Evolutionary conservation across 2,888 invertebrate genomes (phyloP).

Genomic region (Monochamus alternatus): DNA sequence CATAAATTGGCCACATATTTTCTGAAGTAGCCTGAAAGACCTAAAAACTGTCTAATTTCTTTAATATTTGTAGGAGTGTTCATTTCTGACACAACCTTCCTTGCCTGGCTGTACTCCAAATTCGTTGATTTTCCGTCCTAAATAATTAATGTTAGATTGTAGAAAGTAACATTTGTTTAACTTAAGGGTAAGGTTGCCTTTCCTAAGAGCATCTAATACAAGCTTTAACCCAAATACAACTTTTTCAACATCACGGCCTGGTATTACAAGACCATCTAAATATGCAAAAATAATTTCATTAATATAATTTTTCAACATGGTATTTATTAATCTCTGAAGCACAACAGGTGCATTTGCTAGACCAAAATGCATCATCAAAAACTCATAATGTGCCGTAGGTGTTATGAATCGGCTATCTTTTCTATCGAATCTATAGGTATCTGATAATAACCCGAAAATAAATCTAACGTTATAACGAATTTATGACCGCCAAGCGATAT

Average conservation of each 20-base stretch:
- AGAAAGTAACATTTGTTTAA: too few species aligned
- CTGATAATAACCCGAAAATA: background rate
- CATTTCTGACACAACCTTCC: too few species aligned
- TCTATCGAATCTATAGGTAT: background rate
- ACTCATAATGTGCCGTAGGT: background rate
- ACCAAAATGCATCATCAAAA: background rate
- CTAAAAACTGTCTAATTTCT: too few species aligned
- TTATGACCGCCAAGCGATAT: background rate
- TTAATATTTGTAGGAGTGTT: too few species aligned
- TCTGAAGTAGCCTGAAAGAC: too few species aligned
- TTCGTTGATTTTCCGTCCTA: too few species aligned
- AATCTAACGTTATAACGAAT: background rate
- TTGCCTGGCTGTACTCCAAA: too few species aligned
- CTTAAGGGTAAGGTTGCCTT: background rate
- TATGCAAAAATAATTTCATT: background rate
- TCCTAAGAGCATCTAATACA: background rate
- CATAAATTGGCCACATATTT: too few species aligned
- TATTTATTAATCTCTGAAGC: background rate
- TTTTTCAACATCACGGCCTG: too few species aligned
- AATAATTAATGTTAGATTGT: too few species aligned
- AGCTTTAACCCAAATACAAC: too few species aligned
- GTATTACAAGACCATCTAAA: background rate
- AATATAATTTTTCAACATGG: background rate
- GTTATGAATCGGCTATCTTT: background rate
- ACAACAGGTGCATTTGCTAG: background rate